A percentile compares a stretch with the other conserved stretches of the same genome.
These are phyloP conservation scores for Hololepta plana DNA, from an alignment of 2,888 invertebrate species.

Conservation along the genomic window DNA sequence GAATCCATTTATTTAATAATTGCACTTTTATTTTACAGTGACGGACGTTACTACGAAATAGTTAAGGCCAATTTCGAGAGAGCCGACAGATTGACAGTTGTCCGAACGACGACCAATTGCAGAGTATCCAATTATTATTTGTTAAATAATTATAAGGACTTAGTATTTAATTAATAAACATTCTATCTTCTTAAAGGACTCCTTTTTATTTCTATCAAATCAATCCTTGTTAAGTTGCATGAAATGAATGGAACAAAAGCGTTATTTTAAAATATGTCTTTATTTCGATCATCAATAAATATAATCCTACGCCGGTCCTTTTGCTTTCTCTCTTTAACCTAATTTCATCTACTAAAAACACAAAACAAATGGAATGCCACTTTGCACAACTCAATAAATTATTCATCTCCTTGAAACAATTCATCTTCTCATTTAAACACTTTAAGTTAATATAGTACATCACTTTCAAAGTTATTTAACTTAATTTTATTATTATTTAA, in stretches of 20 bases:
- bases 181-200: too few species aligned
- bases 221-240: constrained; percentile 2
- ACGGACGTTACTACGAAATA: constrained; percentile 97
- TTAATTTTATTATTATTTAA: too few species aligned
- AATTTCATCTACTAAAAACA: constrained; percentile 1
- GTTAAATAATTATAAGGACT: constrained; percentile 81
- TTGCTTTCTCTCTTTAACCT: too few species aligned
- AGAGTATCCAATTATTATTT: constrained; percentile 87
- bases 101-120: constrained; percentile 92
- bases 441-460: too few species aligned
- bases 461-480: too few species aligned
- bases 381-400: too few species aligned
- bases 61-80: constrained; percentile 99
- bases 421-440: too few species aligned
- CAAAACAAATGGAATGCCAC: constrained; percentile 3
- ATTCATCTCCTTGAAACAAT: too few species aligned
- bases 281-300: too few species aligned
- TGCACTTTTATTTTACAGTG: constrained; percentile 40
- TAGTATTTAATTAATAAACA: constrained; percentile 88
- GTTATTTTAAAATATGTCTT: too few species aligned
- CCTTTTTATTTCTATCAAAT: constrained; percentile 5
- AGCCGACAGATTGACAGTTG: constrained; percentile 91
- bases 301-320: too few species aligned
- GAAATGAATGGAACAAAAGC: constrained; percentile 5
- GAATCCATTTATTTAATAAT: constrained; percentile 7